Percentiles rank a stretch among this genome's conserved stretches.
phyloP scores from a whole-genome alignment of 2,113 vertebrate genomes.

The Xiphias gladius region DNA sequence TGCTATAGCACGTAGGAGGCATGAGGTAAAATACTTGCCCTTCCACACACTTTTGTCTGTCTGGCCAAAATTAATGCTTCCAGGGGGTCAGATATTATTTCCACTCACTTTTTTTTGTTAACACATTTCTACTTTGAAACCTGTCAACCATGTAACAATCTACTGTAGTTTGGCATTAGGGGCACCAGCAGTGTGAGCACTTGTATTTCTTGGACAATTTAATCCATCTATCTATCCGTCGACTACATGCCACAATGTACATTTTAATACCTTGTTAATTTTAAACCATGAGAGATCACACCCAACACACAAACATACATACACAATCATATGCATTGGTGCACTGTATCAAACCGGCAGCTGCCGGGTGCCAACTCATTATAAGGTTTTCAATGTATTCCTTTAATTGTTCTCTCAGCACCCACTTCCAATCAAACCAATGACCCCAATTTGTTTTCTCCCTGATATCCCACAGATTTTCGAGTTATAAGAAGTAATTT shows the following conservation, averaged over 20 bases:
- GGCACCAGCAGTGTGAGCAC: not conserved
- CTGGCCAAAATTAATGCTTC: not conserved
- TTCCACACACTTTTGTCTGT: not conserved
- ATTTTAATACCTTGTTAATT: not conserved
- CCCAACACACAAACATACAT: slow-evolving; percentile 10
- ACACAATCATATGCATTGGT: not conserved
- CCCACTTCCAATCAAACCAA: slow-evolving; percentile 10
- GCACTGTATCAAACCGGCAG: not conserved
- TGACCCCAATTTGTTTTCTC: slow-evolving; percentile 12
- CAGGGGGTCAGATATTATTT: not conserved
- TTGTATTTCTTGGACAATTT: not conserved
- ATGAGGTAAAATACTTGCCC: slow-evolving; percentile 16
- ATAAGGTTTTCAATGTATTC: slow-evolving; percentile 26
- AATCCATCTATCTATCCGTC: not conserved
- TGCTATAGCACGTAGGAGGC: slow-evolving; percentile 34
- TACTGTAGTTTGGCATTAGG: not conserved
- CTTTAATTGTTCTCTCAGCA: slow-evolving; percentile 37
- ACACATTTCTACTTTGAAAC: not conserved
- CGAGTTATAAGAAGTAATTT: not conserved
- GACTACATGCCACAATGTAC: too few relatives aligned
- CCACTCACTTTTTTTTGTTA: not conserved
- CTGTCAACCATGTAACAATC: not conserved
- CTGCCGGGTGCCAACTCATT: slow-evolving; percentile 16
- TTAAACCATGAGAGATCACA: not conserved
- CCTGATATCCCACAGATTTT: not conserved